phyloP scores from a whole-genome alignment of 2,888 invertebrate genomes.

The Aphodius sticticus region DNA sequence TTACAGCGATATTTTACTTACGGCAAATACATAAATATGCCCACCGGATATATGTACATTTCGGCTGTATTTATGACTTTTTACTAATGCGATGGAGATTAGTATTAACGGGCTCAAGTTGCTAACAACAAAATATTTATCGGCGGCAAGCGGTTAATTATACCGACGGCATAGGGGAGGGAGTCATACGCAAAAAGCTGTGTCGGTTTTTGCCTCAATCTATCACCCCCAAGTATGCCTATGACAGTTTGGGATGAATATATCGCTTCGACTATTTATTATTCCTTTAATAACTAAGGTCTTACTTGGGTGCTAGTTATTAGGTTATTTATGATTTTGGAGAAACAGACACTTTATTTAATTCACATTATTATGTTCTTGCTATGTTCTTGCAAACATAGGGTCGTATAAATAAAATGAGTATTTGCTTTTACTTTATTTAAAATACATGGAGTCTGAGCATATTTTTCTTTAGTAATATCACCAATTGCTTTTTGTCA shows the following conservation, averaged over 20 bases:
- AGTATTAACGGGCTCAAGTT: conserved; percentile 4
- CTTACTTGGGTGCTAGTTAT: too few relatives aligned
- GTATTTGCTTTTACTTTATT: too few relatives aligned
- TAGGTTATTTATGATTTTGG: too few relatives aligned
- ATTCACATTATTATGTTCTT: too few relatives aligned
- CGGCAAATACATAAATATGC: conserved; percentile 4
- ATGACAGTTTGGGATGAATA: not conserved
- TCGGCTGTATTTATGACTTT: not conserved
- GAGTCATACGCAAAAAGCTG: not conserved
- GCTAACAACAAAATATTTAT: not conserved
- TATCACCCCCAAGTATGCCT: not conserved
- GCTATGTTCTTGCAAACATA: too few relatives aligned
- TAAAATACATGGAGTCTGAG: too few relatives aligned
- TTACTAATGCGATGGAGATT: conserved; percentile 4
- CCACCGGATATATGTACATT: conserved; percentile 4
- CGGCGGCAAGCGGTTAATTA: not conserved
- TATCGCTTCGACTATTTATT: not conserved
- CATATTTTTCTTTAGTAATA: too few relatives aligned
- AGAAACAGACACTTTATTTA: too few relatives aligned
- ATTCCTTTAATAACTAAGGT: too few relatives aligned
- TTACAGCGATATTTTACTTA: not conserved
- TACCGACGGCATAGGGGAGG: not conserved
- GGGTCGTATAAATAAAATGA: too few relatives aligned
- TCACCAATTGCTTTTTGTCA: too few relatives aligned
- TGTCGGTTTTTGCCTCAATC: not conserved